Evolutionary conservation across 1,140 invertebrate species (phyloP), one percentile per base, ranked within the genome.

Genomic region (Drosophila ananassae): DNA sequence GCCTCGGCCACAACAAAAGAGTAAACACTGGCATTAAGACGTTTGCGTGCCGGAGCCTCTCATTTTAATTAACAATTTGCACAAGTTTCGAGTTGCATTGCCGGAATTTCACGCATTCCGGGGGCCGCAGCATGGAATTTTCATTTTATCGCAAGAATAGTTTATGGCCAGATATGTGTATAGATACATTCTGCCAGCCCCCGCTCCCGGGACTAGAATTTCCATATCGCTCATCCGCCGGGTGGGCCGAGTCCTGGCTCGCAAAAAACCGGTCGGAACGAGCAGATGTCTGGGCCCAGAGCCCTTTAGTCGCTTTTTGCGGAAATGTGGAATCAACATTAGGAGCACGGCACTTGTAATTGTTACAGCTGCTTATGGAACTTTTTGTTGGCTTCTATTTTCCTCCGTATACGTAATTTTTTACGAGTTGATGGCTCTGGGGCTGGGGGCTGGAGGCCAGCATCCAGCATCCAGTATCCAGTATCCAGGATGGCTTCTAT

Each of bases 361-460:
- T 51, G 62, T 63, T 66, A 66, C 58, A 66, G 62, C 62, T 63
- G 62, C 58, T 66, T 12, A 17, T 30, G 44, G 7, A 48, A 61
- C 56, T 61, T 81, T 76, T 62, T 73, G 62, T 73, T 25, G 76
- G 64, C 67, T 84, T 68, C 72, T 77, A 66, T 59, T 79, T 63
- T 69, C 17, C 10, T 48, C 62, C 48, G 79, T 77, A 84, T 77
- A 30, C 62, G 62, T 44, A 66, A 51, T 60, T 64, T 84, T 79
- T 77, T 84, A 84, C 73, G 77, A 71, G 13, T 51, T 39, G 32
- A 28, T 63, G 17, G 28, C 34, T n/a, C 12, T n/a, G 9, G 10
- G 32, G 8, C 32, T 8, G 32, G 32, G 2, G 25, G 25, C 25
- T n/a, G n/a, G n/a, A n/a, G n/a, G n/a, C n/a, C n/a, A n/a, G n/a